phyloP scores from a whole-genome alignment of 1,140 invertebrate species.

The Rhizoglyphus robini region DNA sequence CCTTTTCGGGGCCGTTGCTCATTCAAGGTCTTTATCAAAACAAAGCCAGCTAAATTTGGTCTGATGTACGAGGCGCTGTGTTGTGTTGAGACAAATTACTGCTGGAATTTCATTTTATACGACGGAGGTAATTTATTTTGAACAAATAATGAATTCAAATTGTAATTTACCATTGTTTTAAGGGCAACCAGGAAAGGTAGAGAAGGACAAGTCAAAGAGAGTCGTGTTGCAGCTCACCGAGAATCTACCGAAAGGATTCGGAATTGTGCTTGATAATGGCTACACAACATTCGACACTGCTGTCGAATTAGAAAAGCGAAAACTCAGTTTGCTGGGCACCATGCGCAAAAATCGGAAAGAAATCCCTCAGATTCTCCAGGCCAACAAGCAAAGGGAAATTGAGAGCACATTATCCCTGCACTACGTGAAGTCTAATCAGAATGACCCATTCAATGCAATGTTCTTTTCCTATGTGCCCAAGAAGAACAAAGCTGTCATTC shows the following conservation, averaged over 20 bases:
- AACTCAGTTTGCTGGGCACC: slow-evolving; percentile 17
- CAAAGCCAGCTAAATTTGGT: slow-evolving; percentile 25
- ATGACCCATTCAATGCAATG: background rate
- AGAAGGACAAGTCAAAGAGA: background rate
- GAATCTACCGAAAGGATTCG: background rate
- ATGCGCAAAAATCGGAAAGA: slow-evolving; percentile 17
- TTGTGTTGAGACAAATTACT: slow-evolving; percentile 21
- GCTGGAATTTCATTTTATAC: slow-evolving; percentile 20
- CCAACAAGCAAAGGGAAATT: background rate
- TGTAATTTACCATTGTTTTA: no score
- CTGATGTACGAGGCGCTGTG: slow-evolving; percentile 22
- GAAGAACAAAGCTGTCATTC: background rate
- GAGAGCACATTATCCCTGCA: background rate
- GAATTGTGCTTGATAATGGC: slow-evolving; percentile 22
- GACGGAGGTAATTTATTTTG: slow-evolving; percentile 18
- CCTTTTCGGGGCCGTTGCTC: slow-evolving; percentile 16
- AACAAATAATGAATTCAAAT: no score
- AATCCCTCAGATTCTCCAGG: slow-evolving; percentile 8
- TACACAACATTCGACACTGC: slow-evolving; percentile 17
- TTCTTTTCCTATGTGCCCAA: background rate
- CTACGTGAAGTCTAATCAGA: background rate
- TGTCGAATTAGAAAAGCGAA: slow-evolving; percentile 9
- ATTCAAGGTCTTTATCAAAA: slow-evolving; percentile 23
- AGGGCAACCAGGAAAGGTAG: no score
- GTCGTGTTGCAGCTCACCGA: slow-evolving; percentile 19